Base-by-base conservation (phyloP, 2,113 vertebrate genomes). In the Pseudolaguvia tuberculata region DNA sequence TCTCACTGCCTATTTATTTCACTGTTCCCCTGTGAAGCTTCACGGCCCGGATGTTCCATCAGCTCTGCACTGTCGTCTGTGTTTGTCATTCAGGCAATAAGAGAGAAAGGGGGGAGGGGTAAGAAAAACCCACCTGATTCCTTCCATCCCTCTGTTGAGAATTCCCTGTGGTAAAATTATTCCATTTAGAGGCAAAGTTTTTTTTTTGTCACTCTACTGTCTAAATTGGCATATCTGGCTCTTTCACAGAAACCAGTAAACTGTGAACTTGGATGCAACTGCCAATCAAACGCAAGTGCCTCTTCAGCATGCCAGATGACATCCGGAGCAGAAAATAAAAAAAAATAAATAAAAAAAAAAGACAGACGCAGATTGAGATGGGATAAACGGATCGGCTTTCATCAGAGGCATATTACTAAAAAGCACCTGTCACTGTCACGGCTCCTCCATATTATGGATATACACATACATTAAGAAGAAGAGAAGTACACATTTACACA, bases 131-230 rank as follows among this genome's bases (percentile, higher is more conserved):
- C 79, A 87, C 88, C 90, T 87, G 89, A 91, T 90, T 92, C 85
- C 88, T 86, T 87, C 84, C 78, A 84, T 81, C 85, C 91, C 86
- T 88, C 90, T 90, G 88, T 87, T 82, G 86, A 92, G 93, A 93
- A 94, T 93, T 94, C 94, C 94, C 93, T 90, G 89, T 92, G 90
- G 93, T 92, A 86, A 92, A 94, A 94, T 95, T 93, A 93, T 91
- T 93, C 90, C 91, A 91, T 95, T 94, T 95, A 94, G 91, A 93
- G 92, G 92, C 91, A 93, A 94, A 94, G 91, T 94, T 94, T 94
- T 94, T 94, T 94, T 94, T 94, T 89, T 91, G 92, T 94, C 93
- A 93, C 92, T 93, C 91, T 88, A 88, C 89, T 91, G 92, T 94
- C 93, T 92, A 94, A 95, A 94, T 93, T 94, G 94, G 92, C 93